Percentiles rank a stretch among this genome's conserved stretches.
These are phyloP conservation scores for Spatula versicolor DNA, from an alignment of 2,797 vertebrate species.

Conservation along the genomic window DNA sequence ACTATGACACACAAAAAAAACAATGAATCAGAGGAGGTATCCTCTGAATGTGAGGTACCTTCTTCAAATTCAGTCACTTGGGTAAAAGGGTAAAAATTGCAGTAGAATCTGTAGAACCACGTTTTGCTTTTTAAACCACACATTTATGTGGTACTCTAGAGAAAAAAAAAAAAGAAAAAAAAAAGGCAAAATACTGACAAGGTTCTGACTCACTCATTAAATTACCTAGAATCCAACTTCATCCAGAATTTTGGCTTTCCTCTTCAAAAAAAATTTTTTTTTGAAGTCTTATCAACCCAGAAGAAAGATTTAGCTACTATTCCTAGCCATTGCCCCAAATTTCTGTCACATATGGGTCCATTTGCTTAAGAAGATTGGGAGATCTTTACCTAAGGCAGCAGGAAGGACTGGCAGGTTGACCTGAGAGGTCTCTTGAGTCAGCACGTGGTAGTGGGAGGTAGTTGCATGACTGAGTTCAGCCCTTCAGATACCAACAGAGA, in stretches of 20 bases:
- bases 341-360: rapidly evolving
- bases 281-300: background rate
- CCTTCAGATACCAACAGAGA: background rate
- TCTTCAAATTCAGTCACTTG: background rate
- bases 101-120: background rate
- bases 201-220: background rate
- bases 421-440: background rate
- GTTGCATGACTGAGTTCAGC: background rate
- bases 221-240: background rate
- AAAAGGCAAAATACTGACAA: background rate
- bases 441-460: background rate
- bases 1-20: background rate
- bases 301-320: background rate
- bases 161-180: background rate
- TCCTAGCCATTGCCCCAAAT: background rate
- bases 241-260: background rate
- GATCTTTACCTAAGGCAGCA: background rate
- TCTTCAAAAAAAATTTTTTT: background rate
- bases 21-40: background rate
- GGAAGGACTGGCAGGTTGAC: background rate
- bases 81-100: constrained; percentile 8
- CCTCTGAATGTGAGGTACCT: background rate
- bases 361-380: background rate
- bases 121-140: background rate
- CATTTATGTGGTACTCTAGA: background rate